Evolutionary conservation across 2,797 vertebrate species (phyloP).

Genomic region (Phoeniculus purpureus): DNA sequence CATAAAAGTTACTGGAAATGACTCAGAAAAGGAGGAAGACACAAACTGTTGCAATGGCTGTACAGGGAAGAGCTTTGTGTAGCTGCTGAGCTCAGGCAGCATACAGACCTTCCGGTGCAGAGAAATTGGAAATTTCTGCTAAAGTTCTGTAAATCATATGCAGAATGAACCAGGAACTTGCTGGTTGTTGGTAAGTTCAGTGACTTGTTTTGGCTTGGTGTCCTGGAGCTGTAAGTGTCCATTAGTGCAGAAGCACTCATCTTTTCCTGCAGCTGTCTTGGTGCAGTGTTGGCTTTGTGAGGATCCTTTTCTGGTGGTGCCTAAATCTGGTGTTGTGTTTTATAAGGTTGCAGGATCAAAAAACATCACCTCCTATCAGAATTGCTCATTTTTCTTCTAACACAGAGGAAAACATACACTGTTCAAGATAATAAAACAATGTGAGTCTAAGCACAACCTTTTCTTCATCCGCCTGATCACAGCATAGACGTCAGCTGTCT

Average conservation of each 20-base stretch:
- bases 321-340: not conserved
- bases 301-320: not conserved
- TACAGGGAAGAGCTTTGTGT: not conserved
- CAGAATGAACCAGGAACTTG: conserved; percentile 3
- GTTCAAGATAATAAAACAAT: not conserved
- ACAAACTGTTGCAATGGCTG: not conserved
- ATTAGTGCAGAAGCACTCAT: not conserved
- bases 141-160: conserved; percentile 11
- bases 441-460: not conserved
- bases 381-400: not conserved
- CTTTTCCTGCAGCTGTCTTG: not conserved
- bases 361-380: not conserved
- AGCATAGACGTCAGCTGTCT: not conserved
- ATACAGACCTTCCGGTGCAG: conserved; percentile 19
- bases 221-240: conserved; percentile 6
- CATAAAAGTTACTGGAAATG: not conserved
- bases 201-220: not conserved
- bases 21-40: not conserved
- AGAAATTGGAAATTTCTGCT: conserved; percentile 48
- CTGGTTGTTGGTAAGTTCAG: not conserved
- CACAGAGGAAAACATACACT: not conserved
- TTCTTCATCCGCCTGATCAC: not conserved
- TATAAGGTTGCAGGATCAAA: not conserved
- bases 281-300: not conserved
- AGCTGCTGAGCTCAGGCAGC: conserved; percentile 19